Evolutionary conservation across 2,113 vertebrate genomes (phyloP), one percentile per base, ranked within the genome.

Genomic region (Coryphaenoides rupestris): DNA sequence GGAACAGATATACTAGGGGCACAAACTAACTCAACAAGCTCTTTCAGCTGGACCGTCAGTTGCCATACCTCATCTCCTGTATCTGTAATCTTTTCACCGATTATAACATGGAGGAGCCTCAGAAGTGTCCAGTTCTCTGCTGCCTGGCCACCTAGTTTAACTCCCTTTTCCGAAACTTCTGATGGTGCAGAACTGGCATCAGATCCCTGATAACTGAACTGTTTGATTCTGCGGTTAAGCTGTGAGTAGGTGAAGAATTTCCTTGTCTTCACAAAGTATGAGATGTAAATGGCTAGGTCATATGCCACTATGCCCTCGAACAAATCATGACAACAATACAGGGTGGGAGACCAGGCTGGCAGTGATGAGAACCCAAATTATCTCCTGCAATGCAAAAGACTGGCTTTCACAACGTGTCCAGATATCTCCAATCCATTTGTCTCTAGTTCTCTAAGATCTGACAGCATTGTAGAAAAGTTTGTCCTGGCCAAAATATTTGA

Each of bases 251-350:
- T 72, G 19, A 75, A 69, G 0, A 21, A 71, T 70, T 54, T 54
- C 52, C 19, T 54, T n/a, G 19, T n/a, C 52, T 54, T 54, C 17
- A 9, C 52, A 54, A 54, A 54, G 19, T 54, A 21, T 17, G 16
- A 19, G 3, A 54, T 3, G 52, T 54, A 54, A 54, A 54, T 54
- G 54, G 57, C 28, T 1, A 78, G 22, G 63, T 72, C 65, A 69
- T 65, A 78, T 21, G 72, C 58, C 45, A 75, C 65, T 17, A 75
- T 54, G 7, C 72, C 72, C 19, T 75, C 72, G 72, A 79, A 78
- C 26, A 79, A 58, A 61, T 74, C 63, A 74, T 77, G 63, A 2
- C 75, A n/a, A n/a, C 75, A 45, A 73, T 61, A 47, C 70, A 77
- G 3, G 70, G 59, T 50, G 67, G 60, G 19, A 74, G 67, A 22